These are phyloP conservation scores for Apocheima hispidaria DNA, from an alignment of 2,888 invertebrate genomes.

Conservation along the genomic window DNA sequence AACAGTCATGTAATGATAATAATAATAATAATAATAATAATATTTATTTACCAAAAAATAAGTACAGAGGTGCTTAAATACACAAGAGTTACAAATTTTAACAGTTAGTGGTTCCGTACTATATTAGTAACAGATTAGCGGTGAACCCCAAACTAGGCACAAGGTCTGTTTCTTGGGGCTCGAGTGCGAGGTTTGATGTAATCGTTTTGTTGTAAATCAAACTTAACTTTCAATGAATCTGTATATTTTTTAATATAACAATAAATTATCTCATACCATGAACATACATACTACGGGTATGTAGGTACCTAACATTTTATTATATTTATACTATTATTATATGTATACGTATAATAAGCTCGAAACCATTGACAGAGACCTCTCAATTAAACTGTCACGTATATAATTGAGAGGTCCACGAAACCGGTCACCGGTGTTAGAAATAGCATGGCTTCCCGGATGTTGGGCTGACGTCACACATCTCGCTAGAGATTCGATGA, in stretches of 20 bases:
- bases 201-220: conserved; percentile 1
- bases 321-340: neutral
- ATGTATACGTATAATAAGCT: neutral
- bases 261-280: conserved; percentile 33
- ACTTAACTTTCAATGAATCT: conserved; percentile 2
- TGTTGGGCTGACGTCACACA: conserved; percentile 77
- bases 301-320: conserved; percentile 4
- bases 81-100: no score
- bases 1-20: no score
- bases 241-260: neutral
- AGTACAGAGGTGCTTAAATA: no score
- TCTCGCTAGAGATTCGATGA: conserved; percentile 72
- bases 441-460: conserved; percentile 83
- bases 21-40: no score
- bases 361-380: conserved; percentile 31
- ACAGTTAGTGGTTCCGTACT: no score
- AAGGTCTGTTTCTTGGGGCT: no score
- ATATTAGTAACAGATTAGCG: no score
- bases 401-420: conserved; percentile 38
- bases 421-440: conserved; percentile 54
- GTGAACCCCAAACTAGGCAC: no score
- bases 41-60: neutral
- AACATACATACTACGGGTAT: conserved; percentile 9
- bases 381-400: conserved; percentile 16
- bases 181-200: no score